phyloP scores from a whole-genome alignment of 2,888 invertebrate genomes.

The Polylopha cassiicola region DNA sequence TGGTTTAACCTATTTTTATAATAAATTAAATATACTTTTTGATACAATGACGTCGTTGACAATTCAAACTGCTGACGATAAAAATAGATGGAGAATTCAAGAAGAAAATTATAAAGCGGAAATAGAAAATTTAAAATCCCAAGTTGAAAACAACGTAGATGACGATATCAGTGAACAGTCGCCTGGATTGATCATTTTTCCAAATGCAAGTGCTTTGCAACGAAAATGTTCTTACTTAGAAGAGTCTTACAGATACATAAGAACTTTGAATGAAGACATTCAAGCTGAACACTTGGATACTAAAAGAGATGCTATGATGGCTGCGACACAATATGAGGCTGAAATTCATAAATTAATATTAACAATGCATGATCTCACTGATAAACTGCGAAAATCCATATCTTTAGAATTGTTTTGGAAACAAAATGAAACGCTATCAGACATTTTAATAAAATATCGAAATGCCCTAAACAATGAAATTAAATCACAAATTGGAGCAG shows the following conservation, averaged over 20 bases:
- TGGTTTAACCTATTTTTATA: constrained; percentile 59
- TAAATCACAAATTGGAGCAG: constrained; percentile 33
- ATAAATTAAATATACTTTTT: constrained; percentile 60
- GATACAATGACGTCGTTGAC: constrained; percentile 65
- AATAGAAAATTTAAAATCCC: constrained; percentile 59
- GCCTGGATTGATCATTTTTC: constrained; percentile 49
- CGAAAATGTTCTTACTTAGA: constrained; percentile 65
- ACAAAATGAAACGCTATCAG: constrained; percentile 70
- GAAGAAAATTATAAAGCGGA: constrained; percentile 66
- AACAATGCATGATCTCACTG: constrained; percentile 53
- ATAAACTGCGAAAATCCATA: constrained; percentile 67
- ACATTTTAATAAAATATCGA: constrained; percentile 72
- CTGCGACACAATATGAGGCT: constrained; percentile 56
- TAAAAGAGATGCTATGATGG: constrained; percentile 64
- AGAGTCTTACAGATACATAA: constrained; percentile 59
- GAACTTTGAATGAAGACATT: constrained; percentile 71
- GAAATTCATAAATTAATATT: constrained; percentile 62
- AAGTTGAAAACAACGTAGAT: constrained; percentile 41
- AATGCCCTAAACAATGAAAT: constrained; percentile 47
- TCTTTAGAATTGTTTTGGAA: constrained; percentile 69
- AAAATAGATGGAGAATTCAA: constrained; percentile 60
- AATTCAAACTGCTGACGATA: constrained; percentile 57
- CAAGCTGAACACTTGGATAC: constrained; percentile 68
- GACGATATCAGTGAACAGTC: constrained; percentile 59
- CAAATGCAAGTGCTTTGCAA: constrained; percentile 41